A percentile compares a stretch with the other conserved stretches of the same genome.
phyloP scores from a whole-genome alignment of 2,113 vertebrate species.

The Calidris pygmaea region DNA sequence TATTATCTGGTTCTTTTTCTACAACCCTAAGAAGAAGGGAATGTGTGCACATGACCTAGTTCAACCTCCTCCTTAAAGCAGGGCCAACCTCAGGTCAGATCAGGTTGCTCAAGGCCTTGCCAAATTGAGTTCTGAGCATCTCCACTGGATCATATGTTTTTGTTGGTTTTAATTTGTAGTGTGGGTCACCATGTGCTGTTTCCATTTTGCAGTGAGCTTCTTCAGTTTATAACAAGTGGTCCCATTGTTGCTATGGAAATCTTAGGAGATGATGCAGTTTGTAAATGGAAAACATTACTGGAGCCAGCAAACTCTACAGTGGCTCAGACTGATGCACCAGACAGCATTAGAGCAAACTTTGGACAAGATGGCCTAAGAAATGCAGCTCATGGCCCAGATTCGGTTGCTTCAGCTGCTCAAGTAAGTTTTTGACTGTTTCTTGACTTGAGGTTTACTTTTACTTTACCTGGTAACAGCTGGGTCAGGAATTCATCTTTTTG shows the following conservation, averaged over 20 bases:
- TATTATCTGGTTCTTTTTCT: neutral
- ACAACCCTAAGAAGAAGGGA: neutral
- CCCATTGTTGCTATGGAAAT: constrained; percentile 92
- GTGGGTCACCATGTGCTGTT: neutral
- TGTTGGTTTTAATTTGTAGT: neutral
- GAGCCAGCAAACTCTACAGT: constrained; percentile 79
- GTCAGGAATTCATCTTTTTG: neutral
- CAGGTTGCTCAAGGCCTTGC: neutral
- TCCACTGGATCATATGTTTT: neutral
- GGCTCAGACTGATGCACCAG: constrained; percentile 79
- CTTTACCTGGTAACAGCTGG: neutral
- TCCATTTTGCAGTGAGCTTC: constrained; percentile 80
- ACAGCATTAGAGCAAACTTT: constrained; percentile 80
- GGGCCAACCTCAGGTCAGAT: neutral
- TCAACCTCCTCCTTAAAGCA: neutral
- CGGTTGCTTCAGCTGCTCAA: constrained; percentile 86
- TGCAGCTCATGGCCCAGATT: constrained; percentile 87
- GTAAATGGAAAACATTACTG: constrained; percentile 84
- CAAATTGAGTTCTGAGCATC: neutral
- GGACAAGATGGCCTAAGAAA: constrained; percentile 84
- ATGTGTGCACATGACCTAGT: neutral
- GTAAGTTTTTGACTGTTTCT: constrained; percentile 74
- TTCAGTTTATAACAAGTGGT: constrained; percentile 86
- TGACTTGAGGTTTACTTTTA: neutral
- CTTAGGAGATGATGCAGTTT: constrained; percentile 88